Evolutionary conservation across 2,888 invertebrate species (phyloP), one percentile per base, ranked within the genome.

Genomic region (Lymantria dispar): DNA sequence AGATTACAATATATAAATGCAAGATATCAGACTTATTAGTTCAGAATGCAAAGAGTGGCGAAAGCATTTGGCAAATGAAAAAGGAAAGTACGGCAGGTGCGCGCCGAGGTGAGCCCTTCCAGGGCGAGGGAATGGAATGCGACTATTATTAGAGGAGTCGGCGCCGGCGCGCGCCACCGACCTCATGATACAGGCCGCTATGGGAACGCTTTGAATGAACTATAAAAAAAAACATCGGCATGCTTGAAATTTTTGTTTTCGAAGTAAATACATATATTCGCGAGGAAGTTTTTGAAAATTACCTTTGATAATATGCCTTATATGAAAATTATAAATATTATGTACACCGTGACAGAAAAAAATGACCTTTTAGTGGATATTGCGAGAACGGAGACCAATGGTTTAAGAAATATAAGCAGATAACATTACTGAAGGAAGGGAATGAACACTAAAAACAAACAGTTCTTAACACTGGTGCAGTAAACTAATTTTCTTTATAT

Each of bases 101-200:
- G 72, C 72, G 67, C 59, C 70, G 74, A 68, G 74, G 71, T 73
- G 69, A 72, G 73, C 74, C 80, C 83, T 76, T 74, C 71, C 69
- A 62, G 72, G 69, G 74, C 70, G 69, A 68, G 67, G 73, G 74
- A 71, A 69, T 73, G 87, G 87, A 85, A 87, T 87, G 89, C 77
- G 76, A 74, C 87, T 89, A 89, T 87, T 88, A 88, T 87, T 87
- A 87, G 85, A 81, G 73, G 65, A 76, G 29, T 60, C 86, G 85
- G 84, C 87, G 85, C 82, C 83, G 78, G 81, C 82, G 80, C 83
- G 76, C 74, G 78, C 79, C 74, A 62, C 70, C 69, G 67, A 72
- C 73, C 72, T 72, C 65, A 61, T 58, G 58, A 71, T 76, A 80
- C 79, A 78, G 81, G 77, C 45, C 58, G 70, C 56, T 64, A 61